Base-by-base conservation (phyloP, 2,888 invertebrate genomes). In the Sussaba pulchella region DNA sequence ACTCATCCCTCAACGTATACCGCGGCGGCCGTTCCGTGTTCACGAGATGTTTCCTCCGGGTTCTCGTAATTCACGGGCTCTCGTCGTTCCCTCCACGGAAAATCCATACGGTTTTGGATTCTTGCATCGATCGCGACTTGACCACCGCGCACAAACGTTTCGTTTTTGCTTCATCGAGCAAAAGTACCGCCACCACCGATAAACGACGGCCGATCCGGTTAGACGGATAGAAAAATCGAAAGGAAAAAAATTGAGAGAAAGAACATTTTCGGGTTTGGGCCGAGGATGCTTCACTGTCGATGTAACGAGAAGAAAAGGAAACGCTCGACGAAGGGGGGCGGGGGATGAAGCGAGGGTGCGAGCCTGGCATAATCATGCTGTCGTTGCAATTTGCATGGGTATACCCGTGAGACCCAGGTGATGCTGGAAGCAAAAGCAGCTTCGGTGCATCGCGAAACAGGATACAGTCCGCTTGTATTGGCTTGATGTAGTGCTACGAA, bases 221-320 rank as follows among this genome's bases (percentile, higher is more conserved):
- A 5, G 57, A n/a, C 36, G 36, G 61, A 50, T 72, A 39, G 50
- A 61, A 61, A 41, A 72, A 61, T 61, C 47, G 47, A 31, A 21
- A 24, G 71, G 36, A 47, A 50, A 41, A 50, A 14, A 24, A 24
- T 24, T n/a, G 19, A 39, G 47, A 12, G 31, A 41, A 64, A 21
- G 14, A 64, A 36, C 59, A 61, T 64, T n/a, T n/a, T n/a, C n/a
- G n/a, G n/a, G n/a, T n/a, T n/a, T 47, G 67, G 59, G 21, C 4
- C 14, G 12, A 26, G 52, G 54, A 67, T 26, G 17, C 24, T 45
- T 61, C 57, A 78, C 70, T 74, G 75, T 78, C 75, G 59, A 82
- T 82, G 81, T 75, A 78, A 75, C 77, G 72, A 57, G 78, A 64
- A 78, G 67, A 80, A 78, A 81, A 74, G 75, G 67, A 52, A 10